Conservation (phyloP, 2,797 vertebrate genomes). For the Okamejei kenojei region DNA sequence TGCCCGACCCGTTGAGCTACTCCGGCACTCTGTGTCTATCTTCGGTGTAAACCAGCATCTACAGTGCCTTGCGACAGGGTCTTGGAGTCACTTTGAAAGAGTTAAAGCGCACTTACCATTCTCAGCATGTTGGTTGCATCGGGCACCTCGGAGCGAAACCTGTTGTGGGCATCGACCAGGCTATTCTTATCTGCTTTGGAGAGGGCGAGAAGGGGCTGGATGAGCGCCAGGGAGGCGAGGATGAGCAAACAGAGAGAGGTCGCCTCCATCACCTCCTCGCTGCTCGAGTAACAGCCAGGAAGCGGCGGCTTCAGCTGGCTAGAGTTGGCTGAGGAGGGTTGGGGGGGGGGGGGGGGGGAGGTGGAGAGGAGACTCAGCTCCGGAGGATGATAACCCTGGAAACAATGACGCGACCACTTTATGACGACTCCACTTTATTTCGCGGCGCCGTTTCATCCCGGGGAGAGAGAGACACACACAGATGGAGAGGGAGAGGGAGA, state of each 20-base stretch:
- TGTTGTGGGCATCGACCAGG: not conserved
- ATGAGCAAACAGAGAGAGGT: not conserved
- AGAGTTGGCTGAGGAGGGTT: too few relatives aligned
- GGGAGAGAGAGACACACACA: not conserved
- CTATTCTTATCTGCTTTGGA: not conserved
- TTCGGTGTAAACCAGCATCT: too few relatives aligned
- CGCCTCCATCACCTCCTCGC: not conserved
- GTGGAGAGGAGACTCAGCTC: not conserved
- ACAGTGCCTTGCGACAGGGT: too few relatives aligned
- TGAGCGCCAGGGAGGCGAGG: not conserved
- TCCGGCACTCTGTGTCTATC: too few relatives aligned
- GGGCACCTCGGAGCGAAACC: not conserved
- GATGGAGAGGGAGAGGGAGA: not conserved
- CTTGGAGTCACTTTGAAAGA: not conserved
- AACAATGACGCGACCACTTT: conserved; percentile 8
- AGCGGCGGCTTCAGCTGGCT: not conserved
- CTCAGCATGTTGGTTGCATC: conserved; percentile 22
- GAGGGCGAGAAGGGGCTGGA: not conserved
- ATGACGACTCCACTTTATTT: conserved; percentile 1
- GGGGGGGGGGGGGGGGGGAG: not conserved
- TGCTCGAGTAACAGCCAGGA: not conserved
- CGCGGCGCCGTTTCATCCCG: not conserved
- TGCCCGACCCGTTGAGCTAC: too few relatives aligned
- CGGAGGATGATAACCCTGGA: not conserved
- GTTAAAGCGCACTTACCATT: not conserved